These are phyloP conservation scores for Hydrophis major DNA, from an alignment of 2,797 vertebrate species.

Conservation along the genomic window DNA sequence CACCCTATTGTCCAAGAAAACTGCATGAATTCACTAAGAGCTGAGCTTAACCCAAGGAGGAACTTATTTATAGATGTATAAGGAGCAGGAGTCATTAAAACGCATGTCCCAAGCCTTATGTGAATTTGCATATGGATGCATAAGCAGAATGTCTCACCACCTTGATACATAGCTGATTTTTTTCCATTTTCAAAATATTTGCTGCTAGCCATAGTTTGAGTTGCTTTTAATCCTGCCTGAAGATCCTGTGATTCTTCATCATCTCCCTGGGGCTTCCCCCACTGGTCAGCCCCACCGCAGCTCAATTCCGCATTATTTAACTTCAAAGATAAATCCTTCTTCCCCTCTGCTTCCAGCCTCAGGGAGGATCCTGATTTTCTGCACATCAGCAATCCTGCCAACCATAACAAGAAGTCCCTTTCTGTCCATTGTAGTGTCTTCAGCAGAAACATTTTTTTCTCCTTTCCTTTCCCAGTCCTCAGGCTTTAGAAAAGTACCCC, in stretches of 20 bases:
- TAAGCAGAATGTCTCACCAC: neutral
- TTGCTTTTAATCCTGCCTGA: neutral
- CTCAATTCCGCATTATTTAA: constrained; percentile 49
- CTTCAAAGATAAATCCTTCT: constrained; percentile 41
- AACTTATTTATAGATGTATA: neutral
- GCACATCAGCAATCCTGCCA: constrained; percentile 36
- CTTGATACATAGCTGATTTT: neutral
- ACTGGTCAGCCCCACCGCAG: constrained; percentile 46
- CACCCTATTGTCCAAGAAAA: neutral
- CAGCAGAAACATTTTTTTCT: constrained; percentile 50
- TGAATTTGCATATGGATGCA: neutral
- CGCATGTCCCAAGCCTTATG: neutral
- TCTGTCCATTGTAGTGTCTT: constrained; percentile 56
- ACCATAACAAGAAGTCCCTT: constrained; percentile 45
- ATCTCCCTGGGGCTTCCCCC: constrained; percentile 44
- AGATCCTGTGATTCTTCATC: constrained; percentile 40
- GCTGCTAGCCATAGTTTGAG: neutral
- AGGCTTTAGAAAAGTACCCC: constrained; percentile 52
- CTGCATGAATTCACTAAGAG: neutral
- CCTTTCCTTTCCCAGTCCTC: constrained; percentile 45
- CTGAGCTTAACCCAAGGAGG: neutral
- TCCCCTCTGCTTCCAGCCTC: constrained; percentile 41
- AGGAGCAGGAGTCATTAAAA: neutral
- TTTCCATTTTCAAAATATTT: neutral
- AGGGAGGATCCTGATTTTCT: constrained; percentile 60